Evolutionary conservation across 2,888 invertebrate species (phyloP), one percentile per base, ranked within the genome.

Genomic region (Calameuta idolon): DNA sequence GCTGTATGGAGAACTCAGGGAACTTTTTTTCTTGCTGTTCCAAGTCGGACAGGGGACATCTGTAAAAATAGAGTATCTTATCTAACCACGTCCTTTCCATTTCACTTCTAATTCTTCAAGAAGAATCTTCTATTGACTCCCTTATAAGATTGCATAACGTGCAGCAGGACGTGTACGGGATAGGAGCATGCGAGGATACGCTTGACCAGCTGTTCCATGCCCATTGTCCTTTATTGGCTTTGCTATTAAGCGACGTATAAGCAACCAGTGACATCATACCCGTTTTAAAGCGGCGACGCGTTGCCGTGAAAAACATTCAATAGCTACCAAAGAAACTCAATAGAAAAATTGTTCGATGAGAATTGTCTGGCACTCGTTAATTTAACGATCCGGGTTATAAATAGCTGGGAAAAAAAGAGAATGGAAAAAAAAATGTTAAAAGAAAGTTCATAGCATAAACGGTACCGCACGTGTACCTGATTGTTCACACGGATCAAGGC

Each of bases 181-280:
- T 77, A 81, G 80, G 80, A 80, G 81, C 83, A 78, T 79, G 75
- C 74, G 79, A 76, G 81, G 81, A 83, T 74, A 83, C 83, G 87
- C 85, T 85, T 82, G 84, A 83, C 78, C 86, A 81, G 79, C 85
- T 85, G 81, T 83, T 84, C 81, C 82, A 80, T 81, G 85, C 79
- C 81, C 79, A 88, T 89, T 88, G 87, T 89, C 86, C 86, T 85
- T 86, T 83, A 83, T 76, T 71, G 71, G 71, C 75, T 68, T 74
- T 34, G 68, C 34, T 73, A 37, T 75, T 40, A 55, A 37, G 74
- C 75, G 73, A 76, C 69, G 80, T 76, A 75, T 71, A 71, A 30
- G 71, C 33, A 23, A 37, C 76, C 75, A 81, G 80, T 83, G 83
- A 83, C 81, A 83, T 83, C 83, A 83, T 79, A 76, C 73, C 76